Evolutionary conservation across 2,113 vertebrate species (phyloP).

Genomic region (Silurus asotus): DNA sequence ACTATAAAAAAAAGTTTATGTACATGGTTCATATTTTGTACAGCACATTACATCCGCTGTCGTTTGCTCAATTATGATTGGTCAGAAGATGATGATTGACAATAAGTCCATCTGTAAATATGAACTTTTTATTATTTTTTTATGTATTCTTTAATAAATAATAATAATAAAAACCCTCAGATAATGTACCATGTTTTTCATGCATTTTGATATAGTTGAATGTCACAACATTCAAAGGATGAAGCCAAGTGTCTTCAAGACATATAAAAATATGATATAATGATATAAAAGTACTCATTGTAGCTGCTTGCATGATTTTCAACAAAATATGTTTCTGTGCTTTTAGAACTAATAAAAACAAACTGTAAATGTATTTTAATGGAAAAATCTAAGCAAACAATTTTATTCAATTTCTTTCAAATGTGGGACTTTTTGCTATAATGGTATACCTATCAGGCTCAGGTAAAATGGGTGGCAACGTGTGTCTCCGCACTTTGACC

Average conservation of each 20-base stretch:
- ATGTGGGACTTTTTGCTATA: neutral
- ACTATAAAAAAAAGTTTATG: too few relatives aligned
- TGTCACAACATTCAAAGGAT: neutral
- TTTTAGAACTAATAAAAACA: too few relatives aligned
- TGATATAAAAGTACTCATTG: neutral
- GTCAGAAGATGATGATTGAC: neutral
- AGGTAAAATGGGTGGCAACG: slow-evolving; percentile 76
- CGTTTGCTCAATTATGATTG: neutral
- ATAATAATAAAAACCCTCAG: too few relatives aligned
- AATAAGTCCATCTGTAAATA: neutral
- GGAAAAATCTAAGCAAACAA: neutral
- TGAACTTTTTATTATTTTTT: too few relatives aligned
- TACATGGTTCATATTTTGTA: too few relatives aligned
- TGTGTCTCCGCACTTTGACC: slow-evolving; percentile 63
- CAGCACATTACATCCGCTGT: too few relatives aligned
- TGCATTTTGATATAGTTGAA: neutral
- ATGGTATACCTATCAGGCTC: slow-evolving; percentile 74
- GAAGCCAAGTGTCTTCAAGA: neutral
- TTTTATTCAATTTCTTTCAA: neutral
- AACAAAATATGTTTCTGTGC: neutral
- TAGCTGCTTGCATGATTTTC: neutral
- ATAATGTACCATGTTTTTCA: neutral
- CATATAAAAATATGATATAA: neutral
- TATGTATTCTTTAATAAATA: neutral
- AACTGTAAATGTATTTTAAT: neutral